Percentiles rank a stretch among this genome's conserved stretches.
These are phyloP conservation scores for Synodontis membranacea DNA, from an alignment of 2,113 vertebrate genomes.

Conservation along the genomic window DNA sequence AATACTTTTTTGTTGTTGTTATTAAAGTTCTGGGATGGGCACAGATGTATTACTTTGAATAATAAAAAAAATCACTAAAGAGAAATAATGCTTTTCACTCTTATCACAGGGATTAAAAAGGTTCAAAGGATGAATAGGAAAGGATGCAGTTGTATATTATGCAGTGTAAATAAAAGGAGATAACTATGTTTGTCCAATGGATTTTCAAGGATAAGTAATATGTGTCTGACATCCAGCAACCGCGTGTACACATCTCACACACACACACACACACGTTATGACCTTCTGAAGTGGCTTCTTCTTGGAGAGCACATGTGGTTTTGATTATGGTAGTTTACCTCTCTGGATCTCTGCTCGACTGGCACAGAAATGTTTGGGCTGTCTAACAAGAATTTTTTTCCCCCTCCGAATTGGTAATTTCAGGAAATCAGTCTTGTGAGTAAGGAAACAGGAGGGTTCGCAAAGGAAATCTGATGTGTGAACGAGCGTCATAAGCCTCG, in stretches of 20 bases:
- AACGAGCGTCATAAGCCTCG: neutral
- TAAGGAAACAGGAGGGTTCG: constrained; percentile 4
- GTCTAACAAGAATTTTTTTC: constrained; percentile 70
- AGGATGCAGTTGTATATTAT: too few relatives aligned
- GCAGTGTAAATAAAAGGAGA: neutral
- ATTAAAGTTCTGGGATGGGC: neutral
- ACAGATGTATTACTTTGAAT: neutral
- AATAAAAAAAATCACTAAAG: neutral
- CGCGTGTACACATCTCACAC: neutral
- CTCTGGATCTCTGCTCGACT: constrained; percentile 63
- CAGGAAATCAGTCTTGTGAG: constrained; percentile 49
- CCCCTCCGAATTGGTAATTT: constrained; percentile 56
- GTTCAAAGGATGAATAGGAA: neutral
- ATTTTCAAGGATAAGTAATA: neutral
- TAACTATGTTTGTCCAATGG: neutral
- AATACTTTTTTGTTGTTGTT: neutral
- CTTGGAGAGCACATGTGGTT: constrained; percentile 71
- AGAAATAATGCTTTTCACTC: neutral
- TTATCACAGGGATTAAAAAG: neutral
- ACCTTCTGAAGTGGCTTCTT: constrained; percentile 61
- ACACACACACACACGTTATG: neutral
- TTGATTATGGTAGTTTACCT: constrained; percentile 71
- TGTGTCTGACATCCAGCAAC: neutral
- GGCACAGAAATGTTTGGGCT: constrained; percentile 70
- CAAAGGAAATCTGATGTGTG: neutral